Evolutionary conservation across 2,797 vertebrate species (phyloP), one percentile per base, ranked within the genome.

Genomic region (Sebastes melanostomus): DNA sequence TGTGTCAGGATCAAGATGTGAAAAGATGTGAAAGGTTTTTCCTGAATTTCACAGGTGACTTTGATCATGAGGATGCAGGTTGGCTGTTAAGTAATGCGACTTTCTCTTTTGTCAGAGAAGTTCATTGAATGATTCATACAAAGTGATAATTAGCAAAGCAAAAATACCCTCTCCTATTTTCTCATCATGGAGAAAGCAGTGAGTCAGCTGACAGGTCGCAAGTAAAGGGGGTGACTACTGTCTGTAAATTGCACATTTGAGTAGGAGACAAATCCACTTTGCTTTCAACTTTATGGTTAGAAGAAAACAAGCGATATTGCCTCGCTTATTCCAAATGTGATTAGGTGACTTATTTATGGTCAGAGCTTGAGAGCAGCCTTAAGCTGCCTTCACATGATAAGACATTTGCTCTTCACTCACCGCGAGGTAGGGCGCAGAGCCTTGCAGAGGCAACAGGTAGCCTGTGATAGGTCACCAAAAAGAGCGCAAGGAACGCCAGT

Each of bases 111-210:
- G 66, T 62, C 25, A 66, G 60, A 74, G 55, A 74, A 30, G 68
- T 67, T 62, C 5, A 54, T 32, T 82, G 4, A 77, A 34, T 72
- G 29, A 91, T 52, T 85, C 46, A 78, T 62, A 77, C 55, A 13
- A 65, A 68, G 34, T 38, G 16, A 38, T 12, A 77, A 84, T 88
- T 85, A 88, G 72, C 38, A 62, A 74, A 77, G 68, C 27, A 56
- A 76, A 86, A 88, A 60, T 38, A 75, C 13, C 5, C 24, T 52
- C 25, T 80, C 27, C 30, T 38, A 54, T 73, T 79, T 38, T 76
- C 27, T 72, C 52, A 67, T 83, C 24, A 54, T 38, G 10, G 8
- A 66, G 30, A 62, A 67, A 72, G 59, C 11, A 29, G 46, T 14
- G 32, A 73, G 29, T 59, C 34, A 76, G 30, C 25, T 72, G 42